Evolutionary conservation across 2,797 vertebrate genomes (phyloP).

Genomic region (Kryptolebias ocellatus): DNA sequence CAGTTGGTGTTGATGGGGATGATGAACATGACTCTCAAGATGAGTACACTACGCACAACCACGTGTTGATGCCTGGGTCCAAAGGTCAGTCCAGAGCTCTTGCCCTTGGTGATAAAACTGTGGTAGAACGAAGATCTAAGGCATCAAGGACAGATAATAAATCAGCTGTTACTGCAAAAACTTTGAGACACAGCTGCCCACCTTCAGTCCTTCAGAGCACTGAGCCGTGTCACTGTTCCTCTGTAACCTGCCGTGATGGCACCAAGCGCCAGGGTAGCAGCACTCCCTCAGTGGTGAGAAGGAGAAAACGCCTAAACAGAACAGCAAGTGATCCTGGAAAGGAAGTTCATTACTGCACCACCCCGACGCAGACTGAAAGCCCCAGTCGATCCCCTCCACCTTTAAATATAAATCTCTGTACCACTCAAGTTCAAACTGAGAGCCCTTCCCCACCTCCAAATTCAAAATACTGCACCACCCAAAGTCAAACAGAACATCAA

Average conservation of each 20-base stretch:
- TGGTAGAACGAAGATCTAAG: conserved; percentile 66
- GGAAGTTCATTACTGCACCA: conserved; percentile 74
- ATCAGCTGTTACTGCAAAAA: conserved; percentile 65
- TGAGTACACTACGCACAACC: conserved; percentile 71
- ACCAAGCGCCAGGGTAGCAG: conserved; percentile 73
- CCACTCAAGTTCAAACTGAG: conserved; percentile 73
- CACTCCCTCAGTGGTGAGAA: conserved; percentile 71
- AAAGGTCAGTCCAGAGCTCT: conserved; percentile 60
- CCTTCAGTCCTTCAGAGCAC: conserved; percentile 59
- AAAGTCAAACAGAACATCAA: conserved; percentile 66
- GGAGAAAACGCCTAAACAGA: conserved; percentile 75
- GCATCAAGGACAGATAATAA: conserved; percentile 66
- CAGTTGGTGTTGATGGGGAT: conserved; percentile 71
- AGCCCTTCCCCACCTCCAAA: conserved; percentile 33
- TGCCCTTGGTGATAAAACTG: conserved; percentile 47
- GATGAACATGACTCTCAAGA: conserved; percentile 78
- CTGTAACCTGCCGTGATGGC: conserved; percentile 64
- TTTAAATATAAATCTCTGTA: conserved; percentile 58
- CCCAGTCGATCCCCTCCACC: conserved; percentile 47
- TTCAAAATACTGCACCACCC: conserved; percentile 62
- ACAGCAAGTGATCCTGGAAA: conserved; percentile 81
- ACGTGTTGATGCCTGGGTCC: conserved; percentile 45
- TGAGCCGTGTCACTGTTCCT: conserved; percentile 66
- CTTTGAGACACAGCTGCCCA: conserved; percentile 71
- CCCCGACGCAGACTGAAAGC: conserved; percentile 74